Evolutionary conservation across 2,888 invertebrate species (phyloP), one percentile per base, ranked within the genome.

Genomic region (Drosophila borealis): DNA sequence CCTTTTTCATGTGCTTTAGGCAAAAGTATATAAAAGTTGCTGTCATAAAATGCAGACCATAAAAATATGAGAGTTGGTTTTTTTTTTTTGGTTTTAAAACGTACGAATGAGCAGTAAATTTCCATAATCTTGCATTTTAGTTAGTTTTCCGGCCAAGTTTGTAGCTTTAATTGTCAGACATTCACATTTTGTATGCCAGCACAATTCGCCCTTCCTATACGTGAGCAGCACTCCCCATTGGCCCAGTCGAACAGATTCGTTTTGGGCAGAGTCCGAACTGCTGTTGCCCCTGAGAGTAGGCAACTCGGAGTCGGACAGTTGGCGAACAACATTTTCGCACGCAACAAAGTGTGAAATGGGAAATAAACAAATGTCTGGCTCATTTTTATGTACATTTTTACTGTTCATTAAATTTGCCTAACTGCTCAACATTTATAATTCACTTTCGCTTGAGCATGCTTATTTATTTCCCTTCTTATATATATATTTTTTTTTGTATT

Each of bases 401-500:
- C 73, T 66, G 77, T 72, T 88, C 86, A 86, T 83, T 88, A 82
- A 85, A 82, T 80, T 74, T 69, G 64, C 70, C 74, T 71, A 77
- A 74, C 60, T 70, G 70, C 69, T 56, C 9, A 62, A 54, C 74
- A 85, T 89, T 88, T 81, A 72, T 72, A 89, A 77, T 73, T 89
- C 64, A 60, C 48, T 34, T 39, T 50, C 37, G 41, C 44, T 56
- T 49, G 13, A 44, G 60, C 34, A 53, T 60, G 37, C 60, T 48
- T 39, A 17, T 33, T 41, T 69, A 53, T 57, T 34, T 36, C 25
- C 9, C 29, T 4, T 4, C 13, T 25, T 6, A 25, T 33, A n/a
- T n/a, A n/a, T n/a, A n/a, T n/a, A n/a, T 17, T 25, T n/a, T 60
- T 4, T 19, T 45, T 25, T 46, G 13, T 21, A 33, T 42, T 21